Conservation (phyloP, 2,888 invertebrate genomes). For the Autographa gamma region DNA sequence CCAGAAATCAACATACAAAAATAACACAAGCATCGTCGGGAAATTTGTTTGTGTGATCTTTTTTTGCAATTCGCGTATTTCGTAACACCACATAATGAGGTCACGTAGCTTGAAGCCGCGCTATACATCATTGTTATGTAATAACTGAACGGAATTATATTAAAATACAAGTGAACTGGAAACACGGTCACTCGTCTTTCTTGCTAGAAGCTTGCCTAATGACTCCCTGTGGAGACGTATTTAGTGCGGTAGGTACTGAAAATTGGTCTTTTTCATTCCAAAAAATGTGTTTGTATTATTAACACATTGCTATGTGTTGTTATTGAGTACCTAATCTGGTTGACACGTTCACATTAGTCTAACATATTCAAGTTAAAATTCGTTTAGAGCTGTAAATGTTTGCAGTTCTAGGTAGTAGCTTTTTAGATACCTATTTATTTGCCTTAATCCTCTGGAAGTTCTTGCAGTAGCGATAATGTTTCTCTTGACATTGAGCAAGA, state of each 20-base stretch:
- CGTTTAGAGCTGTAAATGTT: no score
- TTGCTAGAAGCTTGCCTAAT: slow-evolving; percentile 31
- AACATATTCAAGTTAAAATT: no score
- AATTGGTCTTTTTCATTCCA: background rate
- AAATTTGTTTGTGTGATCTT: slow-evolving; percentile 16
- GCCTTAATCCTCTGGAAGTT: no score
- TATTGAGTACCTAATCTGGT: no score
- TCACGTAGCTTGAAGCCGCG: slow-evolving; percentile 53
- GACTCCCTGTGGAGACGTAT: slow-evolving; percentile 21
- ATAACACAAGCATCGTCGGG: slow-evolving; percentile 13
- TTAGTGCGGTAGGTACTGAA: background rate
- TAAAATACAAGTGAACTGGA: slow-evolving; percentile 26
- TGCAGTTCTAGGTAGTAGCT: no score
- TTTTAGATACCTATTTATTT: no score
- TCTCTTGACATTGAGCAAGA: no score
- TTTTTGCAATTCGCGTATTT: slow-evolving; percentile 51
- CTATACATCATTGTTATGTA: slow-evolving; percentile 65
- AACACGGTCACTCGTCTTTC: slow-evolving; percentile 59
- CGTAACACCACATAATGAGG: slow-evolving; percentile 54
- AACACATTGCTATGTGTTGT: no score
- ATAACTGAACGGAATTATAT: slow-evolving; percentile 48
- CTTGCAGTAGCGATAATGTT: no score
- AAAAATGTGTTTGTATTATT: background rate
- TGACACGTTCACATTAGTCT: no score
- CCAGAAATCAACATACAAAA: background rate